Evolutionary conservation across 2,797 vertebrate species (phyloP).

Genomic region (Phrynocephalus guinanensis): DNA sequence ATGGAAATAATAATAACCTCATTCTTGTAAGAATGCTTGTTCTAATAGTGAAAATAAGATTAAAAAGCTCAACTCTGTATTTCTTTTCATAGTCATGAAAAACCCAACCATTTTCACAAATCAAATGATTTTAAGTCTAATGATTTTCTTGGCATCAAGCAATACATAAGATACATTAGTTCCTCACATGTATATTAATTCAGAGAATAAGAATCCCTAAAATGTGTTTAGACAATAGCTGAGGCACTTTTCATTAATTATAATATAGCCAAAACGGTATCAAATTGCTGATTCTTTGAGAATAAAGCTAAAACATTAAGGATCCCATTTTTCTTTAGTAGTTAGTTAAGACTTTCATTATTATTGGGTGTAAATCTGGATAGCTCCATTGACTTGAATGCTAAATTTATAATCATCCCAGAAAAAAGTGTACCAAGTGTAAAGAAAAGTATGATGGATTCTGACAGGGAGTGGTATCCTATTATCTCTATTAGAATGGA

Average conservation of each 20-base stretch:
- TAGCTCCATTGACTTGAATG: not conserved
- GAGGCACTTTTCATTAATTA: slow-evolving; percentile 49
- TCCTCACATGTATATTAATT: slow-evolving; percentile 57
- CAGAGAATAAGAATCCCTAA: slow-evolving; percentile 61
- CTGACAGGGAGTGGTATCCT: not conserved
- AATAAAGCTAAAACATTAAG: slow-evolving; percentile 1
- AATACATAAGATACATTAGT: slow-evolving; percentile 24
- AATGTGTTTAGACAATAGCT: slow-evolving; percentile 48
- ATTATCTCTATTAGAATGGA: not conserved
- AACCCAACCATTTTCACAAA: not conserved
- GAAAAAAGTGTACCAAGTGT: not conserved
- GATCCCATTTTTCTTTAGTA: slow-evolving; percentile 10
- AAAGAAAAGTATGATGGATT: not conserved
- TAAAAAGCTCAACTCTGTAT: not conserved
- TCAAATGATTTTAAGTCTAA: not conserved
- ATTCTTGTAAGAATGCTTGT: too few species aligned
- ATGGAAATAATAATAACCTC: not conserved
- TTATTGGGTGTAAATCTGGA: not conserved
- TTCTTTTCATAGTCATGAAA: not conserved
- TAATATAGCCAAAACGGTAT: slow-evolving; percentile 41
- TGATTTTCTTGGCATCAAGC: too few species aligned
- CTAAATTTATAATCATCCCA: not conserved
- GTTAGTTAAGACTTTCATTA: slow-evolving; percentile 37
- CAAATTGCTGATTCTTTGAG: slow-evolving; percentile 27
- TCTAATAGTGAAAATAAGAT: not conserved